Evolutionary conservation across 2,888 invertebrate species (phyloP), one percentile per base, ranked within the genome.

Genomic region (Atherix ibis): DNA sequence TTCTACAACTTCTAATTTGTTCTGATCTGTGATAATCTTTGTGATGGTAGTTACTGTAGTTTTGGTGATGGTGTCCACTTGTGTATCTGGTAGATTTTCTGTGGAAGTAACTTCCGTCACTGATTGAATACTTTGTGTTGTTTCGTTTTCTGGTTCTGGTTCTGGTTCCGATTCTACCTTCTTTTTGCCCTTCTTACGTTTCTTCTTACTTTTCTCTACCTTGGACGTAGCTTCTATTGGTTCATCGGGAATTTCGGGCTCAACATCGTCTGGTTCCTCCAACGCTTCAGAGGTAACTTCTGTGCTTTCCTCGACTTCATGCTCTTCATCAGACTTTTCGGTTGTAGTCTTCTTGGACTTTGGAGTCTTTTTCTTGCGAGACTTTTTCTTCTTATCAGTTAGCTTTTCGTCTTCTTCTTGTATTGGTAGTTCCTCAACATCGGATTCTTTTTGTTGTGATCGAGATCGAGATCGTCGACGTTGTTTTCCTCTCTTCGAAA

Each of bases 401-500:
- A n/a, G n/a, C 27, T 9, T n/a, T 13, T 4, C 6, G 27, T 12
- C 27, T 3, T 12, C 13, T n/a, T 4, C 13, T 4, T 27, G 25
- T n/a, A n/a, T n/a, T n/a, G n/a, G n/a, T n/a, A n/a, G 14, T 55
- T 49, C 34, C 9, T 19, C 19, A 19, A 19, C 19, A 6, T 19
- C 19, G 9, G 5, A 6, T 13, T 18, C 12, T 30, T 17, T 10
- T n/a, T 4, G 4, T n/a, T 19, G 13, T 15, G 36, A 29, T 13
- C 36, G 34, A 17, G 37, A 37, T 13, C 31, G n/a, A 5, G 37
- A 37, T 10, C 37, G 26, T 13, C 27, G 25, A 10, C 31, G 32
- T 14, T 38, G 46, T 39, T 58, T 52, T 42, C 63, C 63, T 44
- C 58, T 63, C 44, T 60, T 61, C 14, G 62, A 63, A 5, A 65